These are phyloP conservation scores for Actenoides hombroni DNA, from an alignment of 2,113 vertebrate species.

Conservation along the genomic window DNA sequence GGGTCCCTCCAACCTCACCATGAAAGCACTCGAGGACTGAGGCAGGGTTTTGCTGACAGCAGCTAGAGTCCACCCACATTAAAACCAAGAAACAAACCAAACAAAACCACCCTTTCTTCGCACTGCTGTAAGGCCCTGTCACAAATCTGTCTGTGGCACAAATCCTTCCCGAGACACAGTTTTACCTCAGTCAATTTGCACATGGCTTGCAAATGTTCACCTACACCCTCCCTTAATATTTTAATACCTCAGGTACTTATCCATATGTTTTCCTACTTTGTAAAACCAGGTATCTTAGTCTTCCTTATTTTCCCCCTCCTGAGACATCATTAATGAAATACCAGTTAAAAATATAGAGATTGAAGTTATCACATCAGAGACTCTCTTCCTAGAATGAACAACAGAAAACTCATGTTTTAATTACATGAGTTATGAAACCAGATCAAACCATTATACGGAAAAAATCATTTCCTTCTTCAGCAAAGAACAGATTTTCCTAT, in stretches of 20 bases:
- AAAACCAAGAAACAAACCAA: not conserved
- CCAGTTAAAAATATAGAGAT: not conserved
- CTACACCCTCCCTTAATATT: not conserved
- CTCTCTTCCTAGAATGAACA: not conserved
- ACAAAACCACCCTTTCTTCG: not conserved
- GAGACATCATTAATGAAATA: not conserved
- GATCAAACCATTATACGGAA: not conserved
- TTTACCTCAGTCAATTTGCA: not conserved
- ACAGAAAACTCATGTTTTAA: not conserved
- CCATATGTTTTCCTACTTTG: not conserved
- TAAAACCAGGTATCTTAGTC: not conserved
- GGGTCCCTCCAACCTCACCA: not conserved
- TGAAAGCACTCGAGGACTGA: not conserved
- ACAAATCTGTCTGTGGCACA: not conserved
- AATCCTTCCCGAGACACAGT: not conserved
- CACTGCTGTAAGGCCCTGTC: not conserved
- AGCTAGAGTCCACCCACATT: not conserved
- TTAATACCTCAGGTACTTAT: not conserved
- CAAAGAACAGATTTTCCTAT: not conserved
- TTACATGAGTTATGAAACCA: conserved; percentile 16
- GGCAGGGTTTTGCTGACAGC: not conserved
- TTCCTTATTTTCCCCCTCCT: not conserved
- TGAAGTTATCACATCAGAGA: not conserved
- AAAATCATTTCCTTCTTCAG: not conserved
- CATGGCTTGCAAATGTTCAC: not conserved